These are phyloP conservation scores for Alethe castanea DNA, from an alignment of 2,113 vertebrate genomes.

Conservation along the genomic window DNA sequence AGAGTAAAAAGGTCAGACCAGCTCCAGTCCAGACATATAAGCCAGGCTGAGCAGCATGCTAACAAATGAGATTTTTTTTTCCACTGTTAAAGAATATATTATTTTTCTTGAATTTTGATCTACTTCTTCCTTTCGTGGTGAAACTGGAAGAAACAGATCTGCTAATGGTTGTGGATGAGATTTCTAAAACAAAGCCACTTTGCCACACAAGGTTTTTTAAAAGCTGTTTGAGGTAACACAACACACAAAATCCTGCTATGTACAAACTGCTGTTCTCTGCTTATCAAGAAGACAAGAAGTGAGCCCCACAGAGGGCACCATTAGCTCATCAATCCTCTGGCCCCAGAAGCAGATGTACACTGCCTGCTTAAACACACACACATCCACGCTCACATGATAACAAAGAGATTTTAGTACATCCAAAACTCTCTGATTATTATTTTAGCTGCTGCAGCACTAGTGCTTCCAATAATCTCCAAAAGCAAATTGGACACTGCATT, in stretches of 20 bases:
- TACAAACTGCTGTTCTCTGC: not conserved
- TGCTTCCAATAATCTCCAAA: not conserved
- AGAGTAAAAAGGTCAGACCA: not conserved
- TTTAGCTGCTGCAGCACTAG: not conserved
- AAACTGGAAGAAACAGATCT: not conserved
- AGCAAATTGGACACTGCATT: not conserved
- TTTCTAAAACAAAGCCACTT: not conserved
- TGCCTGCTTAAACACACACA: not conserved
- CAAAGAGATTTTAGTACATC: not conserved
- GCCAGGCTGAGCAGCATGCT: not conserved
- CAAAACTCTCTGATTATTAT: not conserved
- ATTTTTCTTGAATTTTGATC: not conserved
- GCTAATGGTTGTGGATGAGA: not conserved
- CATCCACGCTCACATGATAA: rapidly evolving
- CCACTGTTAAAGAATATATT: not conserved
- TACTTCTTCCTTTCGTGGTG: not conserved
- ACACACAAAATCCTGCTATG: not conserved
- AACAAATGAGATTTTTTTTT: not conserved
- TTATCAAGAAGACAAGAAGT: not conserved
- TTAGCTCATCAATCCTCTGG: not conserved
- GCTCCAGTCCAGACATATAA: not conserved
- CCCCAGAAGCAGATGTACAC: not conserved
- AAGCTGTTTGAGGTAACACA: not conserved
- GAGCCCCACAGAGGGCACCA: not conserved
- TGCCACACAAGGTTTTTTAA: not conserved